Base-by-base conservation (phyloP, 37 sponge, comb jelly and placozoan species). In the Ianthella basta region DNA sequence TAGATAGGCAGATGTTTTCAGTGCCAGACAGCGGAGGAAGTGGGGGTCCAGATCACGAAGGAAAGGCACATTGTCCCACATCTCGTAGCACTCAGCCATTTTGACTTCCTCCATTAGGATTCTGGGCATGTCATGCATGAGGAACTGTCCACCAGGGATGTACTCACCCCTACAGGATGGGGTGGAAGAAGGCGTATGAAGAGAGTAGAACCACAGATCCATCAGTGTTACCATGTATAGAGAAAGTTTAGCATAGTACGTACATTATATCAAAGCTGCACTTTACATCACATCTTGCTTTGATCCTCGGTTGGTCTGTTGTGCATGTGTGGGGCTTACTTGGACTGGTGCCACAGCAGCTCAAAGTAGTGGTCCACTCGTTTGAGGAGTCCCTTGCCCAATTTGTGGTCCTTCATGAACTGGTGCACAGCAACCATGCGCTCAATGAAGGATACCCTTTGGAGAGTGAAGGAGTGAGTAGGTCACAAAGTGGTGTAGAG, bases 341-440 rank as follows among this genome's bases (percentile, higher is more conserved):
- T 86, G 64, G 64, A 86, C 68, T 92, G 89, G 20, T 67, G 41
- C 94, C 94, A 94, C 8, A 90, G 83, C 13, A 94, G 83, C 25
- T 87, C 82, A 73, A 88, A 94, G 55, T 90, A 91, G 80, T 80
- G 78, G 57, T 94, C 82, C 0, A 94, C 89, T 44, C 94, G 82
- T 23, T 84, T 55, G 37, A 86, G 54, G 29, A 91, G 84, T 5
- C 89, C 86, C 40, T 55, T 86, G 38, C 79, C 82, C 41, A 90
- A 41, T 20, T 86, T 88, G 74, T 94, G 81, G 21, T 88, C 67
- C 25, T 35, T 82, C 88, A 94, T 88, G 54, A 91, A 94, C 81
- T 94, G 70, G 54, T 94, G 83, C 0, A 94, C 87, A 67, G 72
- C 91, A n/a, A 88, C 80, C 81, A 94, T 80, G 61, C 86, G 90